Base-by-base conservation (phyloP, 1,140 invertebrate genomes). In the Lepidotrigona ventralis region DNA sequence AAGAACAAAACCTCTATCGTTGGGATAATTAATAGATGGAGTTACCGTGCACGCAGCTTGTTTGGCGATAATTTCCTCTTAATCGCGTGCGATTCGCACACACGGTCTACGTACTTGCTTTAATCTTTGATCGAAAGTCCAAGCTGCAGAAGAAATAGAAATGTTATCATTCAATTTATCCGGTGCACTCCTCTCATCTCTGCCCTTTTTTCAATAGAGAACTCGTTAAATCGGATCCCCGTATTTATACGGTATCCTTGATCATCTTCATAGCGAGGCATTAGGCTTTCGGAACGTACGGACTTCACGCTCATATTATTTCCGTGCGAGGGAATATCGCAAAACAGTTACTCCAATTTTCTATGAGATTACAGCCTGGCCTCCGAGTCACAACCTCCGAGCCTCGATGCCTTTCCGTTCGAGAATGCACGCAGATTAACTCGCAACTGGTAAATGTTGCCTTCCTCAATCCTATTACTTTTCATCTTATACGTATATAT, bases 261-360 rank as follows among this genome's bases (percentile, higher is more conserved):
- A 39, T 81, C 53, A 29, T 54, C 1, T 9, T 8, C n/a, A 6
- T 12, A 60, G 21, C 58, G 23, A 60, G 23, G 3, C 58, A 60
- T 60, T 60, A 60, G 6, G 1, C 58, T 60, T 60, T 29, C 15
- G 29, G 9, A 72, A 21, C 19, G 11, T 15, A 3, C n/a, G 0
- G 63, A 68, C 39, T 69, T 69, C 68, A 8, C 75, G 39, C 29
- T 46, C 60, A 77, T 77, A 70, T 11, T 79, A 60, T 17, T 63
- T 63, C 33, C 14, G 39, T 51, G 58, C 54, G 23, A 46, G 15
- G 15, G 21, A 39, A 17, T 33, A 66, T 81, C 29, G 23, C 33
- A 21, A 26, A 64, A 81, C 79, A 54, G 79, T 81, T 81, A 81
- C 33, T 64, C 58, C 51, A 74, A 66, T 73, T 81, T 74, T 14